These are phyloP conservation scores for Seladonia tumulorum DNA, from an alignment of 2,888 invertebrate species.

Conservation along the genomic window DNA sequence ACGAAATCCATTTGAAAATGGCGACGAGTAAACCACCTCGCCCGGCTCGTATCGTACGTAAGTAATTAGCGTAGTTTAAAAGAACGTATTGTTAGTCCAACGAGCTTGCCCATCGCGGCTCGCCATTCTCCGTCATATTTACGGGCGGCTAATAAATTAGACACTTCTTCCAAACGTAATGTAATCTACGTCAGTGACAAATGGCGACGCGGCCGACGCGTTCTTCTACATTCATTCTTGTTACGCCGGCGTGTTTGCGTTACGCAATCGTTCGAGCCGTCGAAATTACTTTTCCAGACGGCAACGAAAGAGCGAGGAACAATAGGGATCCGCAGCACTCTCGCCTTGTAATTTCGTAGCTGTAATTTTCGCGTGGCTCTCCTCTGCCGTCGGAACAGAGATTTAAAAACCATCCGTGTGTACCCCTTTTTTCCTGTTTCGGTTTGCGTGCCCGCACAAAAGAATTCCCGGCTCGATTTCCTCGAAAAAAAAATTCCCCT, in stretches of 20 bases:
- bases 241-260: conserved; percentile 23
- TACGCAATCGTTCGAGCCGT: conserved; percentile 29
- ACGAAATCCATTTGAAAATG: background rate
- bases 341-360: conserved; percentile 56
- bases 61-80: background rate
- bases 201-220: conserved; percentile 3
- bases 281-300: conserved; percentile 30
- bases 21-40: background rate
- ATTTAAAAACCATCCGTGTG: conserved; percentile 30
- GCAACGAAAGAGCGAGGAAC: conserved; percentile 13
- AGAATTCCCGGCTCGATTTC: conserved; percentile 11
- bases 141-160: background rate
- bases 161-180: conserved; percentile 5
- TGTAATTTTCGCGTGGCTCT: conserved; percentile 49
- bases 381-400: conserved; percentile 24
- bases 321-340: conserved; percentile 23
- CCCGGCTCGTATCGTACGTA: background rate
- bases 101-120: background rate
- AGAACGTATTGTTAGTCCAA: background rate
- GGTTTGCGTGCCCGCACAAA: background rate
- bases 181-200: conserved; percentile 7
- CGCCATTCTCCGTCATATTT: background rate
- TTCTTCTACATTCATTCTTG: background rate
- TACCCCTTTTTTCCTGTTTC: background rate
- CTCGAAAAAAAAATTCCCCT: background rate